Conservation (phyloP, 2,888 invertebrate genomes). For the Chironomus tentans region DNA sequence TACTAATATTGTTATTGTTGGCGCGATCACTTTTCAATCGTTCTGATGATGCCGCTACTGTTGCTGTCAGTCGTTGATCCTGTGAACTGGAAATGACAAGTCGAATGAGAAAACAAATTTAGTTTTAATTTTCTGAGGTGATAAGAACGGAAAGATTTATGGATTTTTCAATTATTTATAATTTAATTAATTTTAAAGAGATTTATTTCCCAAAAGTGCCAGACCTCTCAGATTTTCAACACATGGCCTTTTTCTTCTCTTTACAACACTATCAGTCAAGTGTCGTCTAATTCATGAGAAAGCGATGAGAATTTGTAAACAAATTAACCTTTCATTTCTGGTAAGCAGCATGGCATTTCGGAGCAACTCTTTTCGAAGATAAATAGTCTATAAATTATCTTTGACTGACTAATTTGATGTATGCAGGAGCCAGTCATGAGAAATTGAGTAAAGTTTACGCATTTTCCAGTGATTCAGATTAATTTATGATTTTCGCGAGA, state of each 20-base stretch:
- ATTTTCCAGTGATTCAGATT: too few relatives aligned
- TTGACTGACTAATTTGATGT: background rate
- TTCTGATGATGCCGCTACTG: conserved; percentile 8
- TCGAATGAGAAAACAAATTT: background rate
- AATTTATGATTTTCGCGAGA: too few relatives aligned
- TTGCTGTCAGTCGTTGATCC: conserved; percentile 12
- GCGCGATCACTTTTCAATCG: conserved; percentile 23
- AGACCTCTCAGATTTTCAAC: background rate
- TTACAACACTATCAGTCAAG: background rate
- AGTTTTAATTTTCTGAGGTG: too few relatives aligned
- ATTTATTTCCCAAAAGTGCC: too few relatives aligned
- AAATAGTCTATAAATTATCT: background rate
- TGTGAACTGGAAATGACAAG: conserved; percentile 11
- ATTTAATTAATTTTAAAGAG: too few relatives aligned
- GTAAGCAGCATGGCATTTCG: conserved; percentile 19
- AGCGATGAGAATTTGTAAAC: conserved; percentile 12
- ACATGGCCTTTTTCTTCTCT: background rate
- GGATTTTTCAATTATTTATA: too few relatives aligned
- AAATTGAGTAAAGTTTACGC: too few relatives aligned
- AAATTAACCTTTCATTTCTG: conserved; percentile 20
- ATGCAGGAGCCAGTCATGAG: too few relatives aligned
- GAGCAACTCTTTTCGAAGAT: background rate
- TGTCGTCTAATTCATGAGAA: background rate
- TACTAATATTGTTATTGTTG: conserved; percentile 20
- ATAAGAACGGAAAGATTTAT: too few relatives aligned